Percentiles rank a stretch among this genome's conserved stretches.
Conservation (phyloP, 2,888 invertebrate species). For the Archips xylosteana region DNA sequence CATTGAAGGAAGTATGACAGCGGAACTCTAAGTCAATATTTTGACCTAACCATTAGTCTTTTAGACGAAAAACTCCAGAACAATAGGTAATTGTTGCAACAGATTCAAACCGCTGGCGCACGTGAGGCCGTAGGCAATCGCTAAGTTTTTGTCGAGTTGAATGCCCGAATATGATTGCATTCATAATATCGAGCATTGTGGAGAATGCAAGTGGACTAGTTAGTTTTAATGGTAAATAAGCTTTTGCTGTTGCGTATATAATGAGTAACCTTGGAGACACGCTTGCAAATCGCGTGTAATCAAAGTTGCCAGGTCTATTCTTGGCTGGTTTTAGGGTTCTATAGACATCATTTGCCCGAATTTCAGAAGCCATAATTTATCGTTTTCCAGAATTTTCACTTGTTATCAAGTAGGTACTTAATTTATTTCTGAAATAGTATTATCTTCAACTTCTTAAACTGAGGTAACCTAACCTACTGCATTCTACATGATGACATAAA, state of each 20-base stretch:
- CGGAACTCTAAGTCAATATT: constrained; percentile 3
- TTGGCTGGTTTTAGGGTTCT: too few relatives aligned
- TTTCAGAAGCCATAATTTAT: too few relatives aligned
- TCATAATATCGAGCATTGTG: neutral
- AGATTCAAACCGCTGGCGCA: neutral
- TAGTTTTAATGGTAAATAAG: neutral
- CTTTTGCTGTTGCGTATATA: constrained; percentile 1
- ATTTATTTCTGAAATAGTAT: too few relatives aligned
- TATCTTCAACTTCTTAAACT: too few relatives aligned
- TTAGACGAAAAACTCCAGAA: constrained; percentile 7
- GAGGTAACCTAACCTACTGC: too few relatives aligned
- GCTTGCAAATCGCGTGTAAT: neutral
- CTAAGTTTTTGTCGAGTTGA: neutral
- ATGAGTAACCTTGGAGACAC: constrained; percentile 8
- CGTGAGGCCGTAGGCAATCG: neutral
- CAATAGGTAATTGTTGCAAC: constrained; percentile 13
- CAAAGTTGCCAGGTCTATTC: too few relatives aligned
- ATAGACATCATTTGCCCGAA: too few relatives aligned
- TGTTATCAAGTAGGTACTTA: too few relatives aligned
- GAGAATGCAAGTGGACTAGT: constrained; percentile 1
- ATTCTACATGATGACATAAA: too few relatives aligned
- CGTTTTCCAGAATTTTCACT: too few relatives aligned
- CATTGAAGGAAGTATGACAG: neutral
- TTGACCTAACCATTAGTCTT: constrained; percentile 8
- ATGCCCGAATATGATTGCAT: neutral